phyloP scores from a whole-genome alignment of 2,797 vertebrate species.

The Oryzias sinensis region DNA sequence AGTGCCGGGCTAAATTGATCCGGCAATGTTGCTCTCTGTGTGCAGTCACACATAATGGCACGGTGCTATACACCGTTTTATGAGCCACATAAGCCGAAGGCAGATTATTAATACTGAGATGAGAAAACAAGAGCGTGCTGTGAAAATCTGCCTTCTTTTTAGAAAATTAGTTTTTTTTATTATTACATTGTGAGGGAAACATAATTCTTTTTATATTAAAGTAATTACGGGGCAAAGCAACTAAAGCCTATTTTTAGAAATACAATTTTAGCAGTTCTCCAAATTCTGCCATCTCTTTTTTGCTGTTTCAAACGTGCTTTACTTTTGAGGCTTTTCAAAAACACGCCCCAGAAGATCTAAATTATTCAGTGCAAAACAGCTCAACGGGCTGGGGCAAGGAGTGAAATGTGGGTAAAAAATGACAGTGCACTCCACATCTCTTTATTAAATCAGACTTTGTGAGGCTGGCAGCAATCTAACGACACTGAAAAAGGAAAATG shows the following conservation, averaged over 20 bases:
- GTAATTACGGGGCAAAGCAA: constrained; percentile 1
- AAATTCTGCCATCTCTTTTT: constrained; percentile 4
- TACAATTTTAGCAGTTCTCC: background rate
- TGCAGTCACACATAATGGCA: constrained; percentile 51
- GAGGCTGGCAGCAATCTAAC: constrained; percentile 10
- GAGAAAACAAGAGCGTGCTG: constrained; percentile 23
- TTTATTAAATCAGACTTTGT: constrained; percentile 11
- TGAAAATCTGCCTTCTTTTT: constrained; percentile 20
- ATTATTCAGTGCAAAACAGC: constrained; percentile 38
- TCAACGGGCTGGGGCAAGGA: constrained; percentile 33
- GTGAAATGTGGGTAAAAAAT: constrained; percentile 17
- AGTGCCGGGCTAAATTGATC: constrained; percentile 61
- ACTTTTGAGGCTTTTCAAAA: constrained; percentile 14
- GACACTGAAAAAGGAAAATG: constrained; percentile 8
- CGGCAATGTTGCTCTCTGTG: constrained; percentile 36
- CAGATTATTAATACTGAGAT: constrained; percentile 47
- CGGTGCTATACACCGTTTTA: constrained; percentile 17
- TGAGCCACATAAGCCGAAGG: constrained; percentile 41
- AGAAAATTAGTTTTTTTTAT: constrained; percentile 6
- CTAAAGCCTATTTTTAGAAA: background rate
- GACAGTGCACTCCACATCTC: constrained; percentile 11
- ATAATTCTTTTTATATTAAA: background rate
- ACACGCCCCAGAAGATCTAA: constrained; percentile 22
- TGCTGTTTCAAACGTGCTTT: constrained; percentile 1
- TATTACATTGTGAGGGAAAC: background rate